Evolutionary conservation across 2,888 invertebrate species (phyloP).

Genomic region (Nomada ferruginata): DNA sequence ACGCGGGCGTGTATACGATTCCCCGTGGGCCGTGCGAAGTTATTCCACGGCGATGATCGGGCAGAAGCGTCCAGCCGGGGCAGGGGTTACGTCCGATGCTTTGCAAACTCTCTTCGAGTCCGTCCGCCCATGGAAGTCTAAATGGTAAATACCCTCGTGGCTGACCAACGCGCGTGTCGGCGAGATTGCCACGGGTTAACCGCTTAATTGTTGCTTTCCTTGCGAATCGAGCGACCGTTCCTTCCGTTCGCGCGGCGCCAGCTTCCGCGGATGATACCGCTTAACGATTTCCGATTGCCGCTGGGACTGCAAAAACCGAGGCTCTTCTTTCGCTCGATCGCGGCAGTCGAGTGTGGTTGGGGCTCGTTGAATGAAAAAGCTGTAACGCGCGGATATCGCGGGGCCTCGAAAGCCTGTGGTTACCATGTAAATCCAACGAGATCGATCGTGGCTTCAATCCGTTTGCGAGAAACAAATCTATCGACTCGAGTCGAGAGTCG

Average conservation of each 20-base stretch:
- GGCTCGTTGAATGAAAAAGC: conserved; percentile 11
- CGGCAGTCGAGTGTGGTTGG: neutral
- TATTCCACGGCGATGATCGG: conserved; percentile 50
- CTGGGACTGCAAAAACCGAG: neutral
- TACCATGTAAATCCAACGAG: conserved; percentile 7
- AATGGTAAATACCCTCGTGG: neutral
- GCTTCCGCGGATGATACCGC: no score
- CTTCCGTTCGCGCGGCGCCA: neutral
- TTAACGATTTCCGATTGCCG: neutral
- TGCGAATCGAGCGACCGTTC: conserved; percentile 26
- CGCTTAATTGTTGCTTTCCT: conserved; percentile 51
- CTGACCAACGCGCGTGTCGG: neutral
- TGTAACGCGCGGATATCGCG: conserved; percentile 1
- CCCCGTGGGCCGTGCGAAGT: conserved; percentile 62
- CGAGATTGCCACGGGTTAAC: conserved; percentile 48
- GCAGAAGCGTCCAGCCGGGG: conserved; percentile 9
- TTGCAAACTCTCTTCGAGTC: conserved; percentile 35
- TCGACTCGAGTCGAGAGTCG: no score
- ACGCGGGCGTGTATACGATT: conserved; percentile 35
- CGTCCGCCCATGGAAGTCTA: conserved; percentile 46
- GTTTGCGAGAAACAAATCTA: no score
- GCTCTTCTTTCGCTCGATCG: neutral
- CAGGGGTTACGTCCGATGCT: conserved; percentile 22
- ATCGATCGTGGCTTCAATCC: neutral
- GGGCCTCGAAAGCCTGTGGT: conserved; percentile 16